A percentile compares a stretch with the other conserved stretches of the same genome.
Evolutionary conservation across 2,888 invertebrate species (phyloP).

Genomic region (Anthoptus insignis): DNA sequence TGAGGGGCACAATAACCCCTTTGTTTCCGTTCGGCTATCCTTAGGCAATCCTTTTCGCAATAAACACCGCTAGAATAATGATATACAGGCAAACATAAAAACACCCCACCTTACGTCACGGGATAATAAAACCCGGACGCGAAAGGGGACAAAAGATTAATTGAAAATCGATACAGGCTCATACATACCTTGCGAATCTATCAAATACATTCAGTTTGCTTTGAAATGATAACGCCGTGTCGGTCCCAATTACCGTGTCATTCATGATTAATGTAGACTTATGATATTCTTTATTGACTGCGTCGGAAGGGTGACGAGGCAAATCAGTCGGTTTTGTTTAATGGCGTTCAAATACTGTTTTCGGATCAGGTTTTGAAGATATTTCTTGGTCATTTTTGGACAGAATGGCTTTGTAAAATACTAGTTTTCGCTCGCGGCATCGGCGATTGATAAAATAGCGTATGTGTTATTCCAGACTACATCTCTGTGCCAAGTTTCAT

Average conservation of each 20-base stretch:
- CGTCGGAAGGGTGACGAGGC: constrained; percentile 26
- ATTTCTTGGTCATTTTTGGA: no score
- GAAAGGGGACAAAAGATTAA: constrained; percentile 82
- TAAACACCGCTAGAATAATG: constrained; percentile 19
- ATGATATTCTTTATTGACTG: constrained; percentile 58
- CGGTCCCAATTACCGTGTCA: constrained; percentile 74
- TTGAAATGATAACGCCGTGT: constrained; percentile 68
- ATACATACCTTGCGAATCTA: constrained; percentile 71
- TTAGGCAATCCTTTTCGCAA: constrained; percentile 4
- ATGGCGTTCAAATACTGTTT: neutral
- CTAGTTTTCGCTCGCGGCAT: no score
- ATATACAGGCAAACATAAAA: constrained; percentile 30
- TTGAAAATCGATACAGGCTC: constrained; percentile 77
- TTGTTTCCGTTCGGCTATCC: neutral
- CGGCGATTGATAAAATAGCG: no score
- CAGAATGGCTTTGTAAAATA: no score
- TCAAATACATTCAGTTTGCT: constrained; percentile 79
- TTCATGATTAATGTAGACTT: constrained; percentile 79
- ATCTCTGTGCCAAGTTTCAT: no score
- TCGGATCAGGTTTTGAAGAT: neutral
- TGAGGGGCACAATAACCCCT: neutral
- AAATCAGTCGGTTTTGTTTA: constrained; percentile 22
- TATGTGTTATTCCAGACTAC: no score
- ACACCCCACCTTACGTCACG: constrained; percentile 30
- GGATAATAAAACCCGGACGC: constrained; percentile 50